phyloP scores from a whole-genome alignment of 2,113 vertebrate species.

The Peromyscus leucopus region DNA sequence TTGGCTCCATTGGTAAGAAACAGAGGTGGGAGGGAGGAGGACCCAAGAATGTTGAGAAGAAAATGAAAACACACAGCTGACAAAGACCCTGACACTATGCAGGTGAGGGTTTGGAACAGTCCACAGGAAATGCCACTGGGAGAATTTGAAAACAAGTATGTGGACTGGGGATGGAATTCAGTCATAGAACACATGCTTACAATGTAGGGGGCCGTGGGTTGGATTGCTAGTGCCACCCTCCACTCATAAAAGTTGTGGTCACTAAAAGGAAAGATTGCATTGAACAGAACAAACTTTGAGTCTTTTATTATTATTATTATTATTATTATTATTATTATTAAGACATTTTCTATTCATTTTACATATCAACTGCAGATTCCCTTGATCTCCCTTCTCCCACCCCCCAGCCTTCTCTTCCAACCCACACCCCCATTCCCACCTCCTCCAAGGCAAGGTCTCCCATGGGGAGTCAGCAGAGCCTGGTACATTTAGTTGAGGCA shows the following conservation, averaged over 20 bases:
- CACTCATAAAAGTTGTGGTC: not conserved
- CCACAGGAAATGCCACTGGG: not conserved
- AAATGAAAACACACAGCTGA: conserved; percentile 1
- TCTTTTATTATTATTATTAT: not conserved
- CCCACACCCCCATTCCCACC: too few species aligned
- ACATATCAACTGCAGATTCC: too few species aligned
- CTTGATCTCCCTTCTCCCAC: too few species aligned
- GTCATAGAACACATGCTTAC: too few species aligned
- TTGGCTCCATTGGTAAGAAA: conserved; percentile 32
- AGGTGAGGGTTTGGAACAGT: not conserved
- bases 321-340: too few species aligned
- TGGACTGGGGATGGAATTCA: not conserved
- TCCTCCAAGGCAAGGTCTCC: too few species aligned
- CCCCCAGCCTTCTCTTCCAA: not conserved
- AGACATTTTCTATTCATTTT: too few species aligned
- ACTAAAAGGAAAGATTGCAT: not conserved
- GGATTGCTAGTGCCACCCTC: not conserved
- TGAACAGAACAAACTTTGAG: not conserved
- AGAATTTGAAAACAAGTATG: too few species aligned
- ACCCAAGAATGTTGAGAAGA: not conserved
- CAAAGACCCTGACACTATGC: not conserved
- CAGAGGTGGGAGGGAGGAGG: not conserved
- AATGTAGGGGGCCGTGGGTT: too few species aligned
- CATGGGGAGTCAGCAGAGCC: too few species aligned
- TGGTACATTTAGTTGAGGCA: too few species aligned